phyloP scores from a whole-genome alignment of 2,797 vertebrate genomes.

The Chromis chromis region DNA sequence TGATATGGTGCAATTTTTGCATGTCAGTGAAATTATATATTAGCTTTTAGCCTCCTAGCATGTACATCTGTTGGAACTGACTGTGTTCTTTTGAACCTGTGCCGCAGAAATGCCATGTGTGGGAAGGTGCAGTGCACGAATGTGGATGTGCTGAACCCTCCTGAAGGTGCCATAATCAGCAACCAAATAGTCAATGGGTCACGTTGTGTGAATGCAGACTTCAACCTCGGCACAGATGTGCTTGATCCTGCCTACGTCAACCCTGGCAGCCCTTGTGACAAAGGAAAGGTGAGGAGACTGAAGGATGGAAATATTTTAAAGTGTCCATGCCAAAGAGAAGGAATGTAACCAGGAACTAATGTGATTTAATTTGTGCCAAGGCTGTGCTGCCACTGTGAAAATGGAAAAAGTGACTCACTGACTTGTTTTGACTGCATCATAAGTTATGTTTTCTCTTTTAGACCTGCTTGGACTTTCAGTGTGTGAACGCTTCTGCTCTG shows the following conservation, averaged over 20 bases:
- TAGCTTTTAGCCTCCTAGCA: too few relatives aligned
- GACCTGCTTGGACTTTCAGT: constrained; percentile 87
- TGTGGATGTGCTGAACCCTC: constrained; percentile 72
- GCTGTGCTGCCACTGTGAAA: background rate
- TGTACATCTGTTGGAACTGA: constrained; percentile 1
- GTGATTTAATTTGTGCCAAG: background rate
- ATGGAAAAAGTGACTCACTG: background rate
- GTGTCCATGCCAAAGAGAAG: background rate
- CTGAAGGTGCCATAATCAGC: constrained; percentile 68
- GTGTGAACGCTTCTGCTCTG: constrained; percentile 84
- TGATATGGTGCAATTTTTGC: too few relatives aligned
- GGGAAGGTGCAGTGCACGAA: constrained; percentile 91
- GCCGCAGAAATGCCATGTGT: constrained; percentile 86
- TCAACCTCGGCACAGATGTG: constrained; percentile 88
- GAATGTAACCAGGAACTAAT: constrained; percentile 1
- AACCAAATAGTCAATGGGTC: constrained; percentile 42
- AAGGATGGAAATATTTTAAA: background rate
- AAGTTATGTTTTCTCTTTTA: constrained; percentile 64
- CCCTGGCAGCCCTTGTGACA: constrained; percentile 85
- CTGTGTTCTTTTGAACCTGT: constrained; percentile 2
- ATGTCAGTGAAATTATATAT: background rate
- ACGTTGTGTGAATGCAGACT: constrained; percentile 87
- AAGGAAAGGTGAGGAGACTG: constrained; percentile 82
- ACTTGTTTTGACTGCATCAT: too few relatives aligned
- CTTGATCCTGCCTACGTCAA: constrained; percentile 90